A percentile compares a stretch with the other conserved stretches of the same genome.
These are phyloP conservation scores for Turritopsis rubra DNA, from an alignment of 30 jellyfish, hydroid and myxozoan species.

Conservation along the genomic window DNA sequence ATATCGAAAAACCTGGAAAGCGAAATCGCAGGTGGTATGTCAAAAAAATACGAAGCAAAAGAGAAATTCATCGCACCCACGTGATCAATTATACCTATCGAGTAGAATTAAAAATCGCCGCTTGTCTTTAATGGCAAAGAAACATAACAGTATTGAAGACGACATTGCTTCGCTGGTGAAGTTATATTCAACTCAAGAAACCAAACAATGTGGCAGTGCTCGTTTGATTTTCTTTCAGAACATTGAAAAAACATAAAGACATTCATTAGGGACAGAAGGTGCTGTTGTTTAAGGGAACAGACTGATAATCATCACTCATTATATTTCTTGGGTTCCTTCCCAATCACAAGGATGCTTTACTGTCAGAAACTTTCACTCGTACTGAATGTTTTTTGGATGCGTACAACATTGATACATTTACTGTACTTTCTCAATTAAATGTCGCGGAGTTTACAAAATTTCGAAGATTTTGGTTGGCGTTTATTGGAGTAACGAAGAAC, in stretches of 20 bases:
- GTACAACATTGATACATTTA: no score
- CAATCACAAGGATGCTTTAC: no score
- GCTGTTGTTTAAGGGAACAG: no score
- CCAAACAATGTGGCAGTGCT: background rate
- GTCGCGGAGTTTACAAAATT: no score
- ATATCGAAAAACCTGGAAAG: background rate
- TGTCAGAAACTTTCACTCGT: no score
- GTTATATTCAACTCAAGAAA: background rate
- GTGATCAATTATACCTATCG: background rate
- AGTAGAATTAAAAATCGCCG: background rate
- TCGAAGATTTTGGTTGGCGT: no score
- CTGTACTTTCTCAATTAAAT: no score
- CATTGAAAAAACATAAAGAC: background rate
- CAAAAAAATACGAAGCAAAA: background rate
- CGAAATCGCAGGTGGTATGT: background rate
- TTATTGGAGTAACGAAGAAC: no score
- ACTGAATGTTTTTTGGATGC: no score
- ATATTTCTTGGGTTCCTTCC: no score
- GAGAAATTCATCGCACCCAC: background rate
- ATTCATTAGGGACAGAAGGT: no score
- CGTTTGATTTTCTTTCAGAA: background rate
- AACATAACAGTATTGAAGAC: background rate
- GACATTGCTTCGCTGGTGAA: background rate
- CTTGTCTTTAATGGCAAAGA: background rate
- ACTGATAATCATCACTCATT: no score